phyloP scores from a whole-genome alignment of 2,797 vertebrate species.

The Typhlichthys eigenmanni region DNA sequence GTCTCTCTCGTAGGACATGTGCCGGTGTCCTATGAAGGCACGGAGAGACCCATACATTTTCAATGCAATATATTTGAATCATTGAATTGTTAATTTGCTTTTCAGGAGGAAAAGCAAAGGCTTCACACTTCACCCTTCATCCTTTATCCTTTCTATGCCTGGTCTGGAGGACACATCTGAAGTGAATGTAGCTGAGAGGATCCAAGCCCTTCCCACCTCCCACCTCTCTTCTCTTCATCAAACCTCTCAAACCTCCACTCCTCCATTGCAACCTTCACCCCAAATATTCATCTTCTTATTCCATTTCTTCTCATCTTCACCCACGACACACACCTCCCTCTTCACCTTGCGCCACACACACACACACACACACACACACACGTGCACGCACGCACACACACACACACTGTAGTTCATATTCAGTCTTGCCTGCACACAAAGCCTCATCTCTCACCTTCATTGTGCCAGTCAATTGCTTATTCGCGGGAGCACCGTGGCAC shows the following conservation, averaged over 20 bases:
- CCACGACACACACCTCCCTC: conserved; percentile 12
- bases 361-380: conserved; percentile 45
- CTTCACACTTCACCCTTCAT: conserved; percentile 7
- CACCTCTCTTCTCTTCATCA: conserved; percentile 30
- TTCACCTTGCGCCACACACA: conserved; percentile 36
- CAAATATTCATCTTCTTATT: conserved; percentile 47
- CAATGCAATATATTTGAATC: conserved; percentile 20
- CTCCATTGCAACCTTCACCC: conserved; percentile 36
- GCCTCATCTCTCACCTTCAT: conserved; percentile 60
- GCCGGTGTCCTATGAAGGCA: conserved; percentile 17
- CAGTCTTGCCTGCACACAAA: conserved; percentile 69
- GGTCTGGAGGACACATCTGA: conserved; percentile 25
- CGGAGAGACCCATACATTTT: conserved; percentile 31
- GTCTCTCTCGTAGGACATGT: conserved; percentile 2
- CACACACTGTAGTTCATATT: conserved; percentile 59
- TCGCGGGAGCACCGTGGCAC: conserved; percentile 58
- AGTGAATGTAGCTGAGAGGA: conserved; percentile 41
- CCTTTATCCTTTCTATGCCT: conserved; percentile 12
- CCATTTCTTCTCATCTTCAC: conserved; percentile 32
- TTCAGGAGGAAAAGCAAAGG: conserved; percentile 16
- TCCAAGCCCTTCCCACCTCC: conserved; percentile 43
- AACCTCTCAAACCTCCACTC: conserved; percentile 24
- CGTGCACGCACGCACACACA: conserved; percentile 48
- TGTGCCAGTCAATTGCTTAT: conserved; percentile 66
- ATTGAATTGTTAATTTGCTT: conserved; percentile 6